Evolutionary conservation across 2,113 vertebrate species (phyloP), one percentile per base, ranked within the genome.

Genomic region (Turdus rufiventris): DNA sequence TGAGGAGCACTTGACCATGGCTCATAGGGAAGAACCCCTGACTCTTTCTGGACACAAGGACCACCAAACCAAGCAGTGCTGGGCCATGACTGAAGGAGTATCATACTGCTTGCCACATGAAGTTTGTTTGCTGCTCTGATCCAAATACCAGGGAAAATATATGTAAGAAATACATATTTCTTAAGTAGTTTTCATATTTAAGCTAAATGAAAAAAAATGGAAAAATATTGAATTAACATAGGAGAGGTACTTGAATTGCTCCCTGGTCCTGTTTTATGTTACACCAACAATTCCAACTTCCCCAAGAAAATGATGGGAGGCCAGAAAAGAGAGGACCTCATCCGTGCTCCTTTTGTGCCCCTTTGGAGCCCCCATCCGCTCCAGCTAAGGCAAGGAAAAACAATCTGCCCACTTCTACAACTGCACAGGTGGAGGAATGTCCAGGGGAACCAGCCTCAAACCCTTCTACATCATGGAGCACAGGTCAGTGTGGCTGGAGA

Each of bases 61-160:
- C 47, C 18, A 87, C 13, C 34, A 80, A 94, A 80, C 11, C 42
- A 62, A 85, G 65, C 16, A n/a, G 33, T 26, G 17, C 5, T 47
- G 14, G 12, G 24, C 38, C n/a, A 23, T 8, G 28, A 66, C 34
- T 6, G 23, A 78, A 73, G 34, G 47, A 70, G 8, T 5, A 0
- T 13, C 0, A 0, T 3, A 36, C n/a, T 43, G 10, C 38, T 48
- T 62, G n/a, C n/a, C 14, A 40, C 2, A 3, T 17, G 18, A 8
- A 60, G 12, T 8, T 23, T 42, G 17, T n/a, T 86, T 21, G 40
- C 13, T 78, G 28, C 53, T 68, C 48, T 1, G 2, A 66, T 50
- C 40, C 42, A 71, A 71, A 81, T 0, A 2, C 23, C 28, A 40
- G 53, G n/a, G 33, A 73, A n/a, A n/a, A n/a, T n/a, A n/a, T n/a